These are phyloP conservation scores for Strigamia maritima DNA, from an alignment of 2,888 invertebrate genomes.

Conservation along the genomic window DNA sequence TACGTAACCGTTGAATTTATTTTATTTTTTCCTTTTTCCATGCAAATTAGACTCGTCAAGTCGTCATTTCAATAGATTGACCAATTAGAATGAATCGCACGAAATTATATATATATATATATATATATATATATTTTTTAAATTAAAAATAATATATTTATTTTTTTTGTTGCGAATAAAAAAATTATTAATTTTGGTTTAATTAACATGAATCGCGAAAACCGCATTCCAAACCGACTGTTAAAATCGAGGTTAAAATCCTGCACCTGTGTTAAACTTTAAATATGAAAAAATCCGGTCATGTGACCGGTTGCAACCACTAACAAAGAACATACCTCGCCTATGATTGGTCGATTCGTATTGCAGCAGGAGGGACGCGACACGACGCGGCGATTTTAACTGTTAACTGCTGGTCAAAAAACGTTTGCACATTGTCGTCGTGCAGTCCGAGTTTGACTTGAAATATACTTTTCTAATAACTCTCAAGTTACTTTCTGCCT, in stretches of 20 bases:
- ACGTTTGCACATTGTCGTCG: not conserved
- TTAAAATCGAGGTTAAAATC: too few species aligned
- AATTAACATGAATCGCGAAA: too few species aligned
- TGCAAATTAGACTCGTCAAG: too few species aligned
- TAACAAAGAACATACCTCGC: not conserved
- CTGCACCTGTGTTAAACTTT: not conserved
- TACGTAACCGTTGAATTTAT: too few species aligned
- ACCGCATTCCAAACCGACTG: too few species aligned
- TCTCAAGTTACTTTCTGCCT: not conserved
- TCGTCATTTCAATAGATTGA: not conserved
- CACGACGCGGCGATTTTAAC: not conserved
- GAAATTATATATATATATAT: too few species aligned
- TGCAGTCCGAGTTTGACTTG: constrained; percentile 2
- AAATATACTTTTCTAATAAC: not conserved
- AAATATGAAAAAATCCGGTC: not conserved
- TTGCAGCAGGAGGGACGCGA: not conserved
- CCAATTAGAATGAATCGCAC: too few species aligned
- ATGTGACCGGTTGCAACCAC: not conserved
- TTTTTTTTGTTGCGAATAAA: too few species aligned
- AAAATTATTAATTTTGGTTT: too few species aligned
- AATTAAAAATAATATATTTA: too few species aligned
- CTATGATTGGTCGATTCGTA: not conserved
- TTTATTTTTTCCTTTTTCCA: too few species aligned
- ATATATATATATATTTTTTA: too few species aligned
- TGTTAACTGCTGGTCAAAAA: constrained; percentile 8